Evolutionary conservation across 1,140 invertebrate genomes (phyloP), one percentile per base, ranked within the genome.

Genomic region (Condylostylus longicornis): DNA sequence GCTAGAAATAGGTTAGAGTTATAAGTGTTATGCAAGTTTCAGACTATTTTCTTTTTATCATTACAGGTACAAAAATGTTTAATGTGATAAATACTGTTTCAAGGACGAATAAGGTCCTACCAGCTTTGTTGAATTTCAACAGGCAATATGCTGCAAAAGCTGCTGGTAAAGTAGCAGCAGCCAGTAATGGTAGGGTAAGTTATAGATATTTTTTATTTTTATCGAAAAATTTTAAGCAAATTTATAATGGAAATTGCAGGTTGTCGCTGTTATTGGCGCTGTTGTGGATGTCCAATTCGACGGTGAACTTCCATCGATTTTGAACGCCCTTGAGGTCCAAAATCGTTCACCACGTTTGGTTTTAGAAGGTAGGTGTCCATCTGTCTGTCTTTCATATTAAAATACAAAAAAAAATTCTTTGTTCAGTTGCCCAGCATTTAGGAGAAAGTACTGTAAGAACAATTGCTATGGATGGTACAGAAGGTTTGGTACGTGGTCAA

Each of bases 221-320:
- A n/a, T n/a, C n/a, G n/a, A n/a, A n/a, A n/a, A n/a, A n/a, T n/a
- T n/a, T n/a, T n/a, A n/a, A n/a, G n/a, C n/a, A n/a, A n/a, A n/a
- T n/a, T n/a, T n/a, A n/a, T n/a, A n/a, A n/a, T n/a, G n/a, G n/a
- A n/a, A n/a, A n/a, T n/a, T n/a, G n/a, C n/a, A 72, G 54, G 72
- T 90, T 42, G 88, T 97, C 9, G 91, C 94, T 33, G 93, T 99
- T 42, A 98, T 99, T 66, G 95, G 95, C 78, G 95, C 95, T 56
- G 95, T 98, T 44, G 95, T 98, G 12, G 95, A 98, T 59, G 95
- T 98, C 12, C 94, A 98, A 63, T 98, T 98, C 55, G 93, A 97
- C 44, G 89, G 95, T 50, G 72, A 77, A 40, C 73, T 98, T 37
- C 95, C 95, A 36, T 85, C 93, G 37, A 98, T 99, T 66, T 74